Conservation (phyloP, 2,797 vertebrate genomes). For the Kryptopterus vitreolus region DNA sequence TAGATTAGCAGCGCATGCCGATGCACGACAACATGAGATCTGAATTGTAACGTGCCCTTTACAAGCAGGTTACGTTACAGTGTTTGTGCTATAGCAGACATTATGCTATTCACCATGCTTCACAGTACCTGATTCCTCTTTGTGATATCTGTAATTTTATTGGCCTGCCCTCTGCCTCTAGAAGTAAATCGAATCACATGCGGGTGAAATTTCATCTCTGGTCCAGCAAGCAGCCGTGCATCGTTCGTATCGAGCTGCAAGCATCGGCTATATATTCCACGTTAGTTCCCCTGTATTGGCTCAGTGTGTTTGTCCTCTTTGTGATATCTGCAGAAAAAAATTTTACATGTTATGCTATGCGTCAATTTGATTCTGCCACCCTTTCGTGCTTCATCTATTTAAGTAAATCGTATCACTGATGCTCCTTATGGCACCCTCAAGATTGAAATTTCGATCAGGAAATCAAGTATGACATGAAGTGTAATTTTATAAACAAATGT, state of each 20-base stretch:
- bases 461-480: no score
- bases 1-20: not conserved
- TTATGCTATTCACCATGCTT: not conserved
- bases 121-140: conserved; percentile 6
- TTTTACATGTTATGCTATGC: no score
- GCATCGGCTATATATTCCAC: conserved; percentile 26
- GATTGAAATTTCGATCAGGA: no score
- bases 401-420: no score
- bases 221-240: not conserved
- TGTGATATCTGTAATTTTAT: conserved; percentile 23
- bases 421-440: no score
- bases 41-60: not conserved
- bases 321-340: no score
- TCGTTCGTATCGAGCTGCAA: not conserved
- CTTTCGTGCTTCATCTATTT: no score
- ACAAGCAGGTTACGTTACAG: not conserved
- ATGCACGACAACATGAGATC: not conserved
- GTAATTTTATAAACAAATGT: no score
- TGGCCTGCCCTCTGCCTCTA: not conserved
- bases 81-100: conserved; percentile 15
- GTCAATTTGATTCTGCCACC: no score
- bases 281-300: not conserved
- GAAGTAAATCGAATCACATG: conserved; percentile 29
- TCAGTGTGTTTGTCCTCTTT: no score
- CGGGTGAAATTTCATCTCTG: conserved; percentile 18